Conservation (phyloP, 2,797 vertebrate species). For the Macropodus opercularis region DNA sequence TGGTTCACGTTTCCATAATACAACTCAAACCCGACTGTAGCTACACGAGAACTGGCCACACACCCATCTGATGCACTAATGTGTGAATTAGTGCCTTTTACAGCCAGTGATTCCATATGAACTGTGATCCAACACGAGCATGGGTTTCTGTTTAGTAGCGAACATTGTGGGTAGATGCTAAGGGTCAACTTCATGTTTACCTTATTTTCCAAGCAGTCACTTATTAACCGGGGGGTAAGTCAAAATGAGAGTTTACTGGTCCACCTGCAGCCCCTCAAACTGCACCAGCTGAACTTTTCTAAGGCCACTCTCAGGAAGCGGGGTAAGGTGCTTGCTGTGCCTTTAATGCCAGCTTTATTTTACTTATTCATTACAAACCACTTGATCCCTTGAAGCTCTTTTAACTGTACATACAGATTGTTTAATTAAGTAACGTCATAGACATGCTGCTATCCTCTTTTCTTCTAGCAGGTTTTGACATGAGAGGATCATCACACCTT, state of each 20-base stretch:
- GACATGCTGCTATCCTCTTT: neutral
- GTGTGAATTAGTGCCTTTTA: neutral
- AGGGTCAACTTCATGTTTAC: constrained; percentile 63
- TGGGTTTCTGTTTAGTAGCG: neutral
- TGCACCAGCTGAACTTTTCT: neutral
- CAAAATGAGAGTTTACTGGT: constrained; percentile 13
- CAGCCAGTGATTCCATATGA: neutral
- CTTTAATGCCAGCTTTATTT: too few species aligned
- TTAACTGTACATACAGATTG: too few species aligned
- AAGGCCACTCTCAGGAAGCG: neutral
- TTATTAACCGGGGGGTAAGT: constrained; percentile 70
- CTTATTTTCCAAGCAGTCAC: constrained; percentile 57
- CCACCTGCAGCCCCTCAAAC: constrained; percentile 1
- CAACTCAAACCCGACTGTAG: too few species aligned
- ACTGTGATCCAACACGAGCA: neutral
- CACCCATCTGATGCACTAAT: too few species aligned
- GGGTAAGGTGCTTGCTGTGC: constrained; percentile 31
- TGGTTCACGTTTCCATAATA: too few species aligned
- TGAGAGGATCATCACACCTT: neutral
- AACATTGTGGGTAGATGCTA: constrained; percentile 25
- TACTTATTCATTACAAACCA: too few species aligned
- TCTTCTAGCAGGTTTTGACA: constrained; percentile 11
- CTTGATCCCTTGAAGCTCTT: too few species aligned
- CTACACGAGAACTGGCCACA: too few species aligned
- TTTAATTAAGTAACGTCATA: neutral